phyloP scores from a whole-genome alignment of 1,140 invertebrate genomes.

The Helicoverpa zea region DNA sequence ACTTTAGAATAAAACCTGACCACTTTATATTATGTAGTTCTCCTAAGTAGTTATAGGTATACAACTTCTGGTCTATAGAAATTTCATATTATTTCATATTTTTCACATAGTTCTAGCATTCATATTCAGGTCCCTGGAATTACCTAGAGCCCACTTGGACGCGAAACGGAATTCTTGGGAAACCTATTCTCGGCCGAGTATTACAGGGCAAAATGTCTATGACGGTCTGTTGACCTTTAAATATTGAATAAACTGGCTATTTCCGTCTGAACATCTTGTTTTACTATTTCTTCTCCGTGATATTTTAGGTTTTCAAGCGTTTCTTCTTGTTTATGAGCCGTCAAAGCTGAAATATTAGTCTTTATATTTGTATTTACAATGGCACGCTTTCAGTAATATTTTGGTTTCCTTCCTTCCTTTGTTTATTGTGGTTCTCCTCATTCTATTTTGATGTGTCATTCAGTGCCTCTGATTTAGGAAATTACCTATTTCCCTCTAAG shows the following conservation, averaged over 20 bases:
- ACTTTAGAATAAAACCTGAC: neutral
- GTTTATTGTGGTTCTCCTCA: neutral
- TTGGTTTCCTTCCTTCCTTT: slow-evolving; percentile 7
- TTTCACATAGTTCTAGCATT: neutral
- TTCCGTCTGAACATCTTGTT: neutral
- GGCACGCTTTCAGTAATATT: slow-evolving; percentile 12
- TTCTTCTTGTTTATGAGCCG: neutral
- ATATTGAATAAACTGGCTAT: slow-evolving; percentile 23
- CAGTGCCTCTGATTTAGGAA: neutral
- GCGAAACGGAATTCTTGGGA: neutral
- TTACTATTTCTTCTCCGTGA: neutral
- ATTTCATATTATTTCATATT: neutral
- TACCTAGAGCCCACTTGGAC: neutral
- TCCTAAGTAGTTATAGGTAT: neutral
- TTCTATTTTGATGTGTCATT: neutral
- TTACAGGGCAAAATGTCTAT: slow-evolving; percentile 6
- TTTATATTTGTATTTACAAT: neutral
- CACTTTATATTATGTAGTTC: too few species aligned
- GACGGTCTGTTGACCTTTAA: slow-evolving; percentile 18
- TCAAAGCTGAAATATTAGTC: neutral
- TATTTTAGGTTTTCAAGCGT: neutral
- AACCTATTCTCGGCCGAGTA: neutral
- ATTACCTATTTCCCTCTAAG: neutral
- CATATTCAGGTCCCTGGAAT: neutral
- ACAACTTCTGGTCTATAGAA: neutral